Evolutionary conservation across 2,113 vertebrate species (phyloP).

Genomic region (Podocnemis expansa): DNA sequence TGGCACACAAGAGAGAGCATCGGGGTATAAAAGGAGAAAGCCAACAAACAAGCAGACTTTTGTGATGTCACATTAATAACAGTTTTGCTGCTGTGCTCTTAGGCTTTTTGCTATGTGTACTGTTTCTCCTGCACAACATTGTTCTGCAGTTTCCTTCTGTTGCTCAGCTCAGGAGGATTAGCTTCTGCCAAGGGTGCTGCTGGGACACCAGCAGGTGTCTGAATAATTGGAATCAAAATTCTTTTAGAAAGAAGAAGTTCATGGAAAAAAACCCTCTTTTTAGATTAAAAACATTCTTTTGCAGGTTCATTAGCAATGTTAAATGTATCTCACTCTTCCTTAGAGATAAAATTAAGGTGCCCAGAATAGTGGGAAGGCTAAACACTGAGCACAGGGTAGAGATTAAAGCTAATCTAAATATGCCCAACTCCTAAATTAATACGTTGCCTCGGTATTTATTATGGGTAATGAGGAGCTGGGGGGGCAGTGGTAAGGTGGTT

Average conservation of each 20-base stretch:
- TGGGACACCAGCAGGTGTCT: conserved; percentile 71
- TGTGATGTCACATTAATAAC: conserved; percentile 59
- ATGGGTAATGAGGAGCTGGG: not conserved
- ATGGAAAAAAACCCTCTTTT: conserved; percentile 42
- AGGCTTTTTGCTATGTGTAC: conserved; percentile 44
- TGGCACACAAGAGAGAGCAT: conserved; percentile 39
- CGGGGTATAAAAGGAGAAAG: conserved; percentile 47
- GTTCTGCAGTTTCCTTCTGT: conserved; percentile 64
- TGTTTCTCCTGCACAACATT: conserved; percentile 64
- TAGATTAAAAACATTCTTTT: conserved; percentile 41
- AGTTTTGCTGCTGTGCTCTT: conserved; percentile 53
- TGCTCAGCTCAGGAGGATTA: conserved; percentile 53
- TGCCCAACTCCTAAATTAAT: not conserved
- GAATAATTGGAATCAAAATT: conserved; percentile 71
- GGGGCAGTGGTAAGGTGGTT: not conserved
- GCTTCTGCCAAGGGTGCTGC: conserved; percentile 50
- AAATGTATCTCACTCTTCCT: conserved; percentile 24
- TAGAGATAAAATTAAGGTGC: conserved; percentile 49
- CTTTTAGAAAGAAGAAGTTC: conserved; percentile 41
- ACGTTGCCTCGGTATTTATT: not conserved
- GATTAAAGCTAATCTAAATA: not conserved
- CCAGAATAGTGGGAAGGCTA: not conserved
- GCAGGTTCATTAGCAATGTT: conserved; percentile 15
- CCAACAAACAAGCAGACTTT: conserved; percentile 67
- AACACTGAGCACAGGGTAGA: not conserved